These are phyloP conservation scores for Apodemia mormo DNA, from an alignment of 2,888 invertebrate genomes.

Conservation along the genomic window DNA sequence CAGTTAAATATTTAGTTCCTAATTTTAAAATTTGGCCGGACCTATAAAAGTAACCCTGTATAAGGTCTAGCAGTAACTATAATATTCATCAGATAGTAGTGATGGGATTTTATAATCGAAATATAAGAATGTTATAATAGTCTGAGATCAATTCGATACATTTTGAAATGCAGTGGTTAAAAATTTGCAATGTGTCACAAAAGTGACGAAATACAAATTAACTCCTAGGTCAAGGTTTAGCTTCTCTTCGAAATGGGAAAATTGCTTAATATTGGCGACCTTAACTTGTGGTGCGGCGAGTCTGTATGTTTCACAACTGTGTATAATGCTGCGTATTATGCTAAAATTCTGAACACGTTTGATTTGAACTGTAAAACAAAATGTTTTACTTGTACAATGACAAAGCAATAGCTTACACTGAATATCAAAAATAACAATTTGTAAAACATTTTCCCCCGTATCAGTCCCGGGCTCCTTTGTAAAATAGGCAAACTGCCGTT, in stretches of 20 bases:
- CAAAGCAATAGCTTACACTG: neutral
- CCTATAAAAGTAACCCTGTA: too few species aligned
- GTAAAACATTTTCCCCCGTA: too few species aligned
- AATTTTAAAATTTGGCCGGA: too few species aligned
- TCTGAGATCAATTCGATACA: constrained; percentile 20
- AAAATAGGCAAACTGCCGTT: too few species aligned
- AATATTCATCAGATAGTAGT: too few species aligned
- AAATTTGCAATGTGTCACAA: constrained; percentile 52
- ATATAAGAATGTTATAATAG: neutral
- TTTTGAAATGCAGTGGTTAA: constrained; percentile 25
- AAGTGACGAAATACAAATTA: constrained; percentile 71
- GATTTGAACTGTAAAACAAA: constrained; percentile 20
- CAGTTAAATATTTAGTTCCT: too few species aligned
- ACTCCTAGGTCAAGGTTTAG: constrained; percentile 79
- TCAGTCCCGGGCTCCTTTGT: too few species aligned
- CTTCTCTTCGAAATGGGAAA: constrained; percentile 79
- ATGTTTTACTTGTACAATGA: constrained; percentile 17
- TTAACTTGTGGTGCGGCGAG: constrained; percentile 67
- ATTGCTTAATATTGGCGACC: constrained; percentile 78
- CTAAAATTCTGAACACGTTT: constrained; percentile 36
- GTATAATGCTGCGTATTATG: constrained; percentile 33
- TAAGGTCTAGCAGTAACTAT: too few species aligned
- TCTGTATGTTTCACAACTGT: constrained; percentile 54
- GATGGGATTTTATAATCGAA: too few species aligned
- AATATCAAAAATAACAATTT: neutral